Evolutionary conservation across 2,888 invertebrate species (phyloP), one percentile per base, ranked within the genome.

Genomic region (Plagodis dolabraria): DNA sequence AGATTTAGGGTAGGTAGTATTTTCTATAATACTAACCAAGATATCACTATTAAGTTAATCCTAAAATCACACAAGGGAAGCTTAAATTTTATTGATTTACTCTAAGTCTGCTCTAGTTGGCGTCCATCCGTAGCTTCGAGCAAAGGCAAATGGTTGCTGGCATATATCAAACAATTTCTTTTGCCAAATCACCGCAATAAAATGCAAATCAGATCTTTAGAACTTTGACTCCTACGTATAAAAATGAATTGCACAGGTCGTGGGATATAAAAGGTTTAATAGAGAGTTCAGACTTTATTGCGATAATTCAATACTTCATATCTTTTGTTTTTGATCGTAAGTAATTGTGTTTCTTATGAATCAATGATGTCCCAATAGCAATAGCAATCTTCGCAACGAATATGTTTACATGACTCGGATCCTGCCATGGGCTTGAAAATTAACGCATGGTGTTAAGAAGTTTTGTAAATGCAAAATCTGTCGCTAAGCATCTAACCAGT

Each of bases 171-270:
- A 22, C 48, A 34, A 59, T 48, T 48, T 50, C 35, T 51, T 42
- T 43, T 54, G 59, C 59, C 59, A 60, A 60, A 54, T 42, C 22
- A 47, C 50, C 2, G 11, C 44, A 35, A 54, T 51, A 60, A 54
- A 54, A 60, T 60, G 38, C 51, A 54, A 60, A 60, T 47, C 43
- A 7, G 11, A 33, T 10, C 40, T 52, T 43, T 12, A 6, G 34
- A 44, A 49, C 49, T 49, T 49, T 42, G 42, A 6, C 9, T n/a
- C 38, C 42, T 42, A 42, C 2, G 10, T 6, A 43, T 34, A 35
- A 33, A n/a, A 47, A 34, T 47, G 11, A 52, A 44, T 51, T 52
- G 52, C 45, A 52, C 34, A 51, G 36, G 52, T 52, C 45, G 45
- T 45, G 52, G 44, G 52, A 45, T 35, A 52, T 52, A 45, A 52